Evolutionary conservation across 2,113 vertebrate genomes (phyloP).

Genomic region (Oplegnathus fasciatus): DNA sequence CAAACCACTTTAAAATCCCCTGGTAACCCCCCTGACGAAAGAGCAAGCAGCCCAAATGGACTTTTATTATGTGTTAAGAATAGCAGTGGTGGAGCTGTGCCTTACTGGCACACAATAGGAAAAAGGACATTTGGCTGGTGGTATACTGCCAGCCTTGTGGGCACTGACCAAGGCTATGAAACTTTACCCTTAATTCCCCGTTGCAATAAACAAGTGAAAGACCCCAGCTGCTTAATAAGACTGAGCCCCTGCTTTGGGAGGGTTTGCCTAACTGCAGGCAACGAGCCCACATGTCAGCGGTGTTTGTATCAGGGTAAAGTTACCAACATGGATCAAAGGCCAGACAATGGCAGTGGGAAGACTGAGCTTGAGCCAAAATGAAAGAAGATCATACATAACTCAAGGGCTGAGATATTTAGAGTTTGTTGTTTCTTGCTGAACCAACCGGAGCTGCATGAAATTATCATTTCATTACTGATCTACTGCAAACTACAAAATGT

Average conservation of each 20-base stretch:
- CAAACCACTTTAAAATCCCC: slow-evolving; percentile 28
- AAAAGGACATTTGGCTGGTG: slow-evolving; percentile 1
- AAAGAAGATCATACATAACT: slow-evolving; percentile 2
- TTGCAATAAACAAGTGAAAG: slow-evolving; percentile 57
- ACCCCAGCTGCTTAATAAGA: slow-evolving; percentile 61
- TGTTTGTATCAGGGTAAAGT: slow-evolving; percentile 48
- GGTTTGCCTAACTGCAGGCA: slow-evolving; percentile 16
- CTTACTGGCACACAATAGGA: slow-evolving; percentile 58
- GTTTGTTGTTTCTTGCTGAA: neutral
- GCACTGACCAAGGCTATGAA: slow-evolving; percentile 34
- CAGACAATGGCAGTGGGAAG: slow-evolving; percentile 9
- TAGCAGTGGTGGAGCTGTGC: slow-evolving; percentile 42
- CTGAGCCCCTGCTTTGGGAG: slow-evolving; percentile 7
- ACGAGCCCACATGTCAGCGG: slow-evolving; percentile 4
- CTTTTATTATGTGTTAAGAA: slow-evolving; percentile 63
- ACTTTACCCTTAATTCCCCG: slow-evolving; percentile 29
- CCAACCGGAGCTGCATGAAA: neutral
- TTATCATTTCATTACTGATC: neutral
- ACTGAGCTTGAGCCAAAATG: slow-evolving; percentile 13
- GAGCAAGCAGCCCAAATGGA: neutral
- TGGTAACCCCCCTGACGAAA: slow-evolving; percentile 16
- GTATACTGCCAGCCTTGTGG: slow-evolving; percentile 13
- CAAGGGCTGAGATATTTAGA: neutral
- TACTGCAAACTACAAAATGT: neutral
- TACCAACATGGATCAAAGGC: slow-evolving; percentile 24